Evolutionary conservation across 1,140 invertebrate species (phyloP).

Genomic region (Cotesia chilonis): DNA sequence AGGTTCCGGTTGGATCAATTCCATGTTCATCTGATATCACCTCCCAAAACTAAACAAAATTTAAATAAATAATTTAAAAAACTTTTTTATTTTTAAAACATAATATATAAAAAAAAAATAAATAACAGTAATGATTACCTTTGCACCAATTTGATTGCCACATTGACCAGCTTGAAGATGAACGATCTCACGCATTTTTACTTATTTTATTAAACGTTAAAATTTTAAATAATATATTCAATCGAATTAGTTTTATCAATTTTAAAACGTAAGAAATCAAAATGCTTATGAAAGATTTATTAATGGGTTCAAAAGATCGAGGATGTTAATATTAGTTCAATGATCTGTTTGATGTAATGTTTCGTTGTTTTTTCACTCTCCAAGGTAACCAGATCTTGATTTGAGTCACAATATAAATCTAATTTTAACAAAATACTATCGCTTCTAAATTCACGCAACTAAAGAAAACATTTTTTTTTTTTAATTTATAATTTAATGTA

Average conservation of each 20-base stretch:
- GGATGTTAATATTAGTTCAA: slow-evolving; percentile 3
- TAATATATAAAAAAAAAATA: background rate
- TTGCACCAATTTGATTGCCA: slow-evolving; percentile 93
- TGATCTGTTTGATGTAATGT: background rate
- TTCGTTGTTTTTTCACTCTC: slow-evolving; percentile 27
- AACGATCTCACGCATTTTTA: slow-evolving; percentile 90
- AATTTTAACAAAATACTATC: background rate
- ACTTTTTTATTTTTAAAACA: background rate
- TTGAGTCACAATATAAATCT: background rate
- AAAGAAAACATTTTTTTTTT: no score
- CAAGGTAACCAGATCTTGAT: slow-evolving; percentile 25
- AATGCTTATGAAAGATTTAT: background rate
- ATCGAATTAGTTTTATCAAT: background rate
- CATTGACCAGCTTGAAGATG: slow-evolving; percentile 93
- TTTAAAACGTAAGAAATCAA: background rate
- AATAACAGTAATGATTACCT: slow-evolving; percentile 69
- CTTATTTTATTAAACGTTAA: background rate
- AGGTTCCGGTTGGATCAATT: slow-evolving; percentile 70
- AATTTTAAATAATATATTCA: background rate
- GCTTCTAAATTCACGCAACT: no score
- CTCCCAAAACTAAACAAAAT: slow-evolving; percentile 73
- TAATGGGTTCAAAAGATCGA: background rate
- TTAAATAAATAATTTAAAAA: background rate
- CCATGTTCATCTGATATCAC: slow-evolving; percentile 76
- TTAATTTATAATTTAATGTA: background rate